These are phyloP conservation scores for Callithrix jacchus DNA, from an alignment of 2,113 vertebrate species.

Conservation along the genomic window DNA sequence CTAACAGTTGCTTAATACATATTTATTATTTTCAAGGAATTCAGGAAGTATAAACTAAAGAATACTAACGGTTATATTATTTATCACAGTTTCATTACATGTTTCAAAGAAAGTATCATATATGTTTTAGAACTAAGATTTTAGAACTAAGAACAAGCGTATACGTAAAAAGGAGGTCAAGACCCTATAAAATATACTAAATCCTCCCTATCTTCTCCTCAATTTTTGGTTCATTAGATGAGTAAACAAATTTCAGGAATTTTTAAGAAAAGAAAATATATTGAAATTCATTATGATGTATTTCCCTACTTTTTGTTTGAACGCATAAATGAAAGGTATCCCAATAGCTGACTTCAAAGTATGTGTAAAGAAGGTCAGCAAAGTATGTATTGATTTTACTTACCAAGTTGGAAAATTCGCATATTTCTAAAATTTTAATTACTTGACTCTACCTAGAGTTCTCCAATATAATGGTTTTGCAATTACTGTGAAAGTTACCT, in stretches of 20 bases:
- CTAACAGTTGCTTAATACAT: not conserved
- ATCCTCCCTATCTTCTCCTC: not conserved
- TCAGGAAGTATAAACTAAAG: not conserved
- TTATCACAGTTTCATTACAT: not conserved
- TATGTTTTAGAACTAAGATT: not conserved
- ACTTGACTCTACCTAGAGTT: not conserved
- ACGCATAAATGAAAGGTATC: not conserved
- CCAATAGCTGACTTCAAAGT: not conserved
- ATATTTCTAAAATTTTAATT: not conserved
- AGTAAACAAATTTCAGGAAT: not conserved
- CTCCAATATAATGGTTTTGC: not conserved
- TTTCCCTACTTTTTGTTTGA: not conserved
- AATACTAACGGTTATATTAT: not conserved
- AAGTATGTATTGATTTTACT: conserved; percentile 14
- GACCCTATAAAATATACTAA: not conserved
- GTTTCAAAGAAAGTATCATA: not conserved
- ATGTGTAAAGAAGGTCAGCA: not conserved
- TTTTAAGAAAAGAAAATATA: not conserved
- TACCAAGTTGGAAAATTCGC: not conserved
- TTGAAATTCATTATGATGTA: not conserved
- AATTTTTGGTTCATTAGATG: not conserved
- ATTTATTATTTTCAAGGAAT: not conserved
- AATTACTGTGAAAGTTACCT: not conserved
- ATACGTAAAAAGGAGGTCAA: not conserved
- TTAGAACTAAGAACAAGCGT: not conserved